phyloP scores from a whole-genome alignment of 2,797 vertebrate species.

The Dendrocincla tyrannina region DNA sequence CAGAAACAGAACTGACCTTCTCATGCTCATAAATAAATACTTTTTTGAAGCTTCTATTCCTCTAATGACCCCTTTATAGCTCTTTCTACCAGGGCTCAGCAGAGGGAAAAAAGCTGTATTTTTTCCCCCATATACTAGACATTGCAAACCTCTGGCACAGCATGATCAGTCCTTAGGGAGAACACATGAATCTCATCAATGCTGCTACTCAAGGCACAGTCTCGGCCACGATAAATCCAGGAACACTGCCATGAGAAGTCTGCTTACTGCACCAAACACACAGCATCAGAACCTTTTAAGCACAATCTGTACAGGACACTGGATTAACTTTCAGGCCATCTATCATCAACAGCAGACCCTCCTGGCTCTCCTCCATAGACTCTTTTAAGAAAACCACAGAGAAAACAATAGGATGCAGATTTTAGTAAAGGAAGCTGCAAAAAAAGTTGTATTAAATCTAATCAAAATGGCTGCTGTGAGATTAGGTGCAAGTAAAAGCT shows the following conservation, averaged over 20 bases:
- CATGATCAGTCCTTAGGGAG: neutral
- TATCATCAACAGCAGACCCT: neutral
- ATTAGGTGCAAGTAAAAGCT: slow-evolving; percentile 57
- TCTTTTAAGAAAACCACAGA: neutral
- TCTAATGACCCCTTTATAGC: neutral
- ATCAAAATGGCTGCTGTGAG: slow-evolving; percentile 54
- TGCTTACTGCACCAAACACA: neutral
- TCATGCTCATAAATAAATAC: neutral
- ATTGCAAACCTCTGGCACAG: neutral
- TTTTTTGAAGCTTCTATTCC: neutral
- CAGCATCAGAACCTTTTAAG: neutral
- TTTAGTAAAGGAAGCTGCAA: neutral
- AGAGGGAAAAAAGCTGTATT: neutral
- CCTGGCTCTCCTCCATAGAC: neutral
- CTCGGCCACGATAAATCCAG: neutral
- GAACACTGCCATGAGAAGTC: neutral
- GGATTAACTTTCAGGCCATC: slow-evolving; percentile 7
- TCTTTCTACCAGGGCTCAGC: neutral
- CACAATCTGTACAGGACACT: neutral
- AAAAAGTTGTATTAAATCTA: slow-evolving; percentile 36
- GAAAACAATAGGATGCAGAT: neutral
- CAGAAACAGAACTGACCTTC: neutral
- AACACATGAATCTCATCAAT: neutral
- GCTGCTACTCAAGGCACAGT: neutral
- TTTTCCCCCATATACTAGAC: neutral